Conservation (phyloP, 2,113 vertebrate genomes). For the Microcebus griseorufus region DNA sequence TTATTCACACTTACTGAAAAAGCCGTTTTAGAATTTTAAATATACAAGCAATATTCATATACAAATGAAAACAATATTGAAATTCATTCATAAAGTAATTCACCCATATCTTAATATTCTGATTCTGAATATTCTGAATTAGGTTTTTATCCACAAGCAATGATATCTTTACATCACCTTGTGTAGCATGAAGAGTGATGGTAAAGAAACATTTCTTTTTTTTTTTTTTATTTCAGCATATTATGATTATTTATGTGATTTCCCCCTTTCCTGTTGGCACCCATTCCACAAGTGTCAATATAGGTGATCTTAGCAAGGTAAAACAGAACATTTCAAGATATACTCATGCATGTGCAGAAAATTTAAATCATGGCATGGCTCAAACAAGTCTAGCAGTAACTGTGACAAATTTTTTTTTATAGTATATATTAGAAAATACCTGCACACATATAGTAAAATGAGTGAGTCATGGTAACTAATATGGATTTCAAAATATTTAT, state of each 20-base stretch:
- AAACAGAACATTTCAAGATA: neutral
- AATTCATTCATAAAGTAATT: neutral
- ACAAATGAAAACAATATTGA: neutral
- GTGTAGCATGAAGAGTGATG: neutral
- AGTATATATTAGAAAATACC: neutral
- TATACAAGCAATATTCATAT: neutral
- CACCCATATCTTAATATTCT: neutral
- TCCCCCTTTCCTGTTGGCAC: neutral
- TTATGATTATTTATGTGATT: neutral
- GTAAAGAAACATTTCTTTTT: neutral
- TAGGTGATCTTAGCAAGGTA: neutral
- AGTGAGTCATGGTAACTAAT: neutral
- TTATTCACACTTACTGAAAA: neutral
- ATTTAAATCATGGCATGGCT: neutral
- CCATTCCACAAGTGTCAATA: neutral
- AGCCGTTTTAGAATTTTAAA: neutral
- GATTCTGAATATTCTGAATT: neutral
- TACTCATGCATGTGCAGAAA: neutral
- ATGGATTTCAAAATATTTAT: neutral
- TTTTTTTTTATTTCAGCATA: neutral
- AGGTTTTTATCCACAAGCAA: neutral
- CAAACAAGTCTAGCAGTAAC: neutral
- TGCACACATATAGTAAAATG: neutral
- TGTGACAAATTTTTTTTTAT: neutral
- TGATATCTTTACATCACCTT: neutral